Base-by-base conservation (phyloP, 2,888 invertebrate genomes). In the Rhamphomyia laevipes region DNA sequence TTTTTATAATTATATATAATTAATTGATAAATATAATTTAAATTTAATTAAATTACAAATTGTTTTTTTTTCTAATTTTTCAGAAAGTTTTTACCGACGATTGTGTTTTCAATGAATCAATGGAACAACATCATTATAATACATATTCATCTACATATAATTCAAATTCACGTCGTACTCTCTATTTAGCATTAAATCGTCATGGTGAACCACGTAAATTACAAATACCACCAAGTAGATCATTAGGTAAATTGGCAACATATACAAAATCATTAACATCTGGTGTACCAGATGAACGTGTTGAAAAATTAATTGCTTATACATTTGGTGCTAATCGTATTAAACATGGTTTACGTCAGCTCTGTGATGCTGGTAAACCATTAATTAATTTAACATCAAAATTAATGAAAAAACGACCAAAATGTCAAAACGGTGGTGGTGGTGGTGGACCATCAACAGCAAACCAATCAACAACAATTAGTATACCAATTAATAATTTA, bases 81-180 rank as follows among this genome's bases (percentile, higher is more conserved):
- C 86, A 89, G 88, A 83, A 80, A 74, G 82, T 84, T 71, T 86
- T 84, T 76, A 82, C 81, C 66, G 82, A 84, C 67, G 84, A 85
- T 64, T 90, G 89, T 75, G 79, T 87, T 68, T 88, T 89, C 78
- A 85, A 86, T 73, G 89, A 89, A 74, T 83, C 81, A 67, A 81
- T 88, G 71, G 87, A 84, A 70, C 81, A 82, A 70, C 83, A 87
- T 71, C 81, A 86, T 69, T 89, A 87, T 75, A 89, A 88, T 70
- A 86, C 85, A 51, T 90, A 89, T 73, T 84, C 86, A 62, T 83
- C 83, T 59, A 77, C 77, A 53, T 80, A 82, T 67, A 81, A 82
- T 73, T 82, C 82, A 53, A 78, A 83, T 71, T 77, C 78, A 60
- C 74, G 75, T 66, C 80, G 81, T 61, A 84, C 84, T 46, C 72